These are phyloP conservation scores for Neoitamus cyanurus DNA, from an alignment of 2,888 invertebrate species.

Conservation along the genomic window DNA sequence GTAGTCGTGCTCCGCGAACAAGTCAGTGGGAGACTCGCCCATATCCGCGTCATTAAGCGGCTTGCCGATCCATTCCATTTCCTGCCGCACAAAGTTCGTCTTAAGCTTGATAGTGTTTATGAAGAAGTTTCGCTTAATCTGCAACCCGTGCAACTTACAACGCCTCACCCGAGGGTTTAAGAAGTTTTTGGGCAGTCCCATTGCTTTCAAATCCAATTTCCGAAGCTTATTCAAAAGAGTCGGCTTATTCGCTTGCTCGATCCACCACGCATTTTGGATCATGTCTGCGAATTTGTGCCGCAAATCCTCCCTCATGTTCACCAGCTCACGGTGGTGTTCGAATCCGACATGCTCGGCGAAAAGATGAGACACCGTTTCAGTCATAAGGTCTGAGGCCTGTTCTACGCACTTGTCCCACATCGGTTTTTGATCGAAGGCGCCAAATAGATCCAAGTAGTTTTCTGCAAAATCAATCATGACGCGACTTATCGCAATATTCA, in stretches of 20 bases:
- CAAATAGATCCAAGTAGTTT: background rate
- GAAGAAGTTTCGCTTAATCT: background rate
- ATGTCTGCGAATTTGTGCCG: background rate
- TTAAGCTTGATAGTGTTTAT: background rate
- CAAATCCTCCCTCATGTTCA: background rate
- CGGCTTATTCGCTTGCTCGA: background rate
- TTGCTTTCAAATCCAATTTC: background rate
- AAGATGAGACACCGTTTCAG: background rate
- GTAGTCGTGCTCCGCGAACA: background rate
- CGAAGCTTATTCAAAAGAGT: background rate
- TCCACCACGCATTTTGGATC: background rate
- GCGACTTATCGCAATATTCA: background rate
- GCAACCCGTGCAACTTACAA: background rate
- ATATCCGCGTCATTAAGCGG: background rate
- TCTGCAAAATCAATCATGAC: conserved; percentile 28
- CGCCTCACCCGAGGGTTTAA: background rate
- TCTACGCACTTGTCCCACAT: background rate
- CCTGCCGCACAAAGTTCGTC: background rate
- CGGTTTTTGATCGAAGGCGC: background rate
- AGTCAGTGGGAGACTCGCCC: background rate
- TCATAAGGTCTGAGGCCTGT: background rate
- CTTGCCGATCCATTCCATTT: background rate
- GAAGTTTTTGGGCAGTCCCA: background rate
- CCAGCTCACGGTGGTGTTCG: background rate
- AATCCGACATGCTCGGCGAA: background rate